Conservation (phyloP, 2,113 vertebrate genomes). For the Eulacestoma nigropectus region DNA sequence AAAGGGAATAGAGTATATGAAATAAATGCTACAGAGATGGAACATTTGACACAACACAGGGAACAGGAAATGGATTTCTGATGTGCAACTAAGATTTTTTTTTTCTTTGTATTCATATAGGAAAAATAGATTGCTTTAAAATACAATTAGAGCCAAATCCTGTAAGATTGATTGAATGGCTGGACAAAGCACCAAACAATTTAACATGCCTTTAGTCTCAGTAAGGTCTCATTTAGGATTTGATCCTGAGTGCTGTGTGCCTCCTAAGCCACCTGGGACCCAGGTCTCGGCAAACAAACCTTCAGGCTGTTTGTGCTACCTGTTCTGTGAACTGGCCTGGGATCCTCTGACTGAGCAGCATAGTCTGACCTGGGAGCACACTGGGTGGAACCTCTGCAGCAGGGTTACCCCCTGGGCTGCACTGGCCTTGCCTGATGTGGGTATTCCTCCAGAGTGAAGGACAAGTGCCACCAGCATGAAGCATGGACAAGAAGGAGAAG, state of each 20-base stretch:
- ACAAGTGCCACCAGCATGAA: fast-evolving
- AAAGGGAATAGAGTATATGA: not conserved
- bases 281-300: not conserved
- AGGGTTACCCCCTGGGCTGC: not conserved
- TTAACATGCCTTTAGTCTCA: not conserved
- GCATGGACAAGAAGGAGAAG: not conserved
- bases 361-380: fast-evolving
- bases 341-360: not conserved
- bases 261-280: not conserved
- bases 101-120: not conserved
- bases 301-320: not conserved
- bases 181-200: not conserved
- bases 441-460: fast-evolving
- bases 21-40: not conserved
- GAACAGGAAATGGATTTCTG: not conserved
- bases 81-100: not conserved
- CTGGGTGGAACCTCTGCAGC: not conserved
- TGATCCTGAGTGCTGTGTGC: not conserved
- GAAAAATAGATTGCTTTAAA: not conserved
- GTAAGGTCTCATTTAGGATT: not conserved
- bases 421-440: not conserved
- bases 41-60: not conserved
- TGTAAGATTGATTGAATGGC: not conserved
- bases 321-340: not conserved
- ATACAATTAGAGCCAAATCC: not conserved